Conservation (phyloP, 2,797 vertebrate species). For the Masticophis lateralis region DNA sequence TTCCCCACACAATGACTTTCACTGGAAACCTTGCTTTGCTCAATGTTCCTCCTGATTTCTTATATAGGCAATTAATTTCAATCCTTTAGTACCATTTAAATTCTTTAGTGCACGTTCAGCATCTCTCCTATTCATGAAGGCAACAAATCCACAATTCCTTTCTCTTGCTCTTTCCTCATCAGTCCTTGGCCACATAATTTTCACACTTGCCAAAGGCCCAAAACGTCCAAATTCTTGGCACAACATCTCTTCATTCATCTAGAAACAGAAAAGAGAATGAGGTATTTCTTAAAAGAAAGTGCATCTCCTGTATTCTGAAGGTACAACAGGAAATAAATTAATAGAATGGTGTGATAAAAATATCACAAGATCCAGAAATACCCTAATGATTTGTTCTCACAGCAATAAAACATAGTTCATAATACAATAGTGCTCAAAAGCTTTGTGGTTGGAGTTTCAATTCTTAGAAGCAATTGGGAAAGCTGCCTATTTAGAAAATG, state of each 20-base stretch:
- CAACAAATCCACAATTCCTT: constrained; percentile 98
- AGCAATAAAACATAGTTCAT: background rate
- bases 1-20: background rate
- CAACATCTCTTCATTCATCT: constrained; percentile 99
- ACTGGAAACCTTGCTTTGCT: background rate
- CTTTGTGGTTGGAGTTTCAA: background rate
- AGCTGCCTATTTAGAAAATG: background rate
- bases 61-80: background rate
- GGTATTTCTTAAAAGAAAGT: background rate
- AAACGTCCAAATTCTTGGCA: constrained; percentile 99
- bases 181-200: constrained; percentile 99
- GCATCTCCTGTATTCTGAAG: background rate
- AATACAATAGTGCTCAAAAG: background rate
- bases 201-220: constrained; percentile 95
- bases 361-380: background rate
- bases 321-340: background rate
- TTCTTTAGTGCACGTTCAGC: constrained; percentile 97
- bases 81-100: constrained; percentile 85
- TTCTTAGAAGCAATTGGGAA: background rate
- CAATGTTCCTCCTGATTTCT: background rate
- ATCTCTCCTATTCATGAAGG: constrained; percentile 98
- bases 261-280: constrained; percentile 37
- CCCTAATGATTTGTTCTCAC: background rate
- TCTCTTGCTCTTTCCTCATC: constrained; percentile 98
- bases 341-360: background rate